phyloP scores from a whole-genome alignment of 2,113 vertebrate species.

The Gadus macrocephalus region DNA sequence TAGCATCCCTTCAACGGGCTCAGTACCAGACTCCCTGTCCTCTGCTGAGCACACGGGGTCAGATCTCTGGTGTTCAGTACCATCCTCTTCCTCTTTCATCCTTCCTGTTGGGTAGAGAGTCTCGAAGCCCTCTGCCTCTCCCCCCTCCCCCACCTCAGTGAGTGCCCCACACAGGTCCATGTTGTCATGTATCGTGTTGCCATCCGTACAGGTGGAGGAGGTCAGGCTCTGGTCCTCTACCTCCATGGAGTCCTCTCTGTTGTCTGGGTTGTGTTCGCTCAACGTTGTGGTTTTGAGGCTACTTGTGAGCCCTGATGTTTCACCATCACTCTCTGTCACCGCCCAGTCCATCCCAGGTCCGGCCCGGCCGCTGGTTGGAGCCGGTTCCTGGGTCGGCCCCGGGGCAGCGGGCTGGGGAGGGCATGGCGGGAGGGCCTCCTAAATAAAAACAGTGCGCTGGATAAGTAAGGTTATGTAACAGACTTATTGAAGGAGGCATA shows the following conservation, averaged over 20 bases:
- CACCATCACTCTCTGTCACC: not conserved
- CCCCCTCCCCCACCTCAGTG: not conserved
- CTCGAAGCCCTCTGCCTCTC: not conserved
- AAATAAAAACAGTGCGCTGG: not conserved
- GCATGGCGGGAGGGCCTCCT: slow-evolving; percentile 24
- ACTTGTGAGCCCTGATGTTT: too few relatives aligned
- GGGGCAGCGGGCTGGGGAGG: not conserved
- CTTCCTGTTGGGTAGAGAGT: slow-evolving; percentile 3
- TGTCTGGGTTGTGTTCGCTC: not conserved
- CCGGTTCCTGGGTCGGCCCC: slow-evolving; percentile 1
- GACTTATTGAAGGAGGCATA: not conserved
- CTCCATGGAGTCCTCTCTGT: slow-evolving; percentile 10
- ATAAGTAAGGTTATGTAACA: not conserved
- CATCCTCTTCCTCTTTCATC: not conserved
- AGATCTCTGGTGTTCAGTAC: slow-evolving; percentile 7
- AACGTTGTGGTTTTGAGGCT: too few relatives aligned
- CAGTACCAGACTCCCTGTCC: slow-evolving; percentile 8
- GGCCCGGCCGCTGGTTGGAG: not conserved
- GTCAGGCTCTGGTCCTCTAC: slow-evolving; percentile 1
- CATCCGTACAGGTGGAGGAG: not conserved
- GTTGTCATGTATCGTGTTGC: too few relatives aligned
- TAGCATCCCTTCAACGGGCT: slow-evolving; percentile 5
- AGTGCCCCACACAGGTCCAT: slow-evolving; percentile 7
- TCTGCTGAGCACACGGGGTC: not conserved
- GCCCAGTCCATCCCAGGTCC: not conserved